phyloP scores from a whole-genome alignment of 2,113 vertebrate genomes.

The Chunga burmeisteri region DNA sequence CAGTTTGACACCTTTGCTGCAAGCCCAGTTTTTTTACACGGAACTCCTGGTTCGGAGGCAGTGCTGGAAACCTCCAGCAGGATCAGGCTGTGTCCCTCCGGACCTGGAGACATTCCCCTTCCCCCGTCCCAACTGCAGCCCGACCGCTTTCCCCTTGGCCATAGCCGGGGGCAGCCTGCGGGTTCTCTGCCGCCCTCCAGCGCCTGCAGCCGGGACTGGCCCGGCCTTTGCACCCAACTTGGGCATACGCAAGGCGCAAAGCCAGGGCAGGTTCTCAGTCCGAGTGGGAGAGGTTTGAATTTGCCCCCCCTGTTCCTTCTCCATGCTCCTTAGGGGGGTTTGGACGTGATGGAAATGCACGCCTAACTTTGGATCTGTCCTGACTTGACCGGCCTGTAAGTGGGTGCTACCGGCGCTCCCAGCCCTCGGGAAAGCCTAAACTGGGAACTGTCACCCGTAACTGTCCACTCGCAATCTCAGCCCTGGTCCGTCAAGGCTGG shows the following conservation, averaged over 20 bases:
- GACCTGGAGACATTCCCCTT: background rate
- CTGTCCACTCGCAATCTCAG: background rate
- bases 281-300: background rate
- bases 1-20: background rate
- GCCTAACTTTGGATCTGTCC: background rate
- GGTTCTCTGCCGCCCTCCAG: constrained; percentile 54
- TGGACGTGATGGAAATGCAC: background rate
- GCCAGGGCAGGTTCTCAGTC: background rate
- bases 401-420: background rate
- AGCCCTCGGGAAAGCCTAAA: background rate
- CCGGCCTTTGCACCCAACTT: background rate
- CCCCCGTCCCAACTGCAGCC: background rate
- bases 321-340: background rate
- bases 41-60: background rate
- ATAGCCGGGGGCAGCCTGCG: background rate
- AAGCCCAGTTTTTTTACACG: constrained; percentile 13
- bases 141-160: background rate
- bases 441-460: background rate
- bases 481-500: background rate
- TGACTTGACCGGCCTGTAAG: background rate
- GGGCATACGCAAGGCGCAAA: rapidly evolving
- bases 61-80: background rate
- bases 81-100: background rate
- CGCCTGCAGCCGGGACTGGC: background rate
- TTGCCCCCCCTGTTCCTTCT: background rate